phyloP scores from a whole-genome alignment of 2,888 invertebrate species.

The Aporophyla lueneburgensis region DNA sequence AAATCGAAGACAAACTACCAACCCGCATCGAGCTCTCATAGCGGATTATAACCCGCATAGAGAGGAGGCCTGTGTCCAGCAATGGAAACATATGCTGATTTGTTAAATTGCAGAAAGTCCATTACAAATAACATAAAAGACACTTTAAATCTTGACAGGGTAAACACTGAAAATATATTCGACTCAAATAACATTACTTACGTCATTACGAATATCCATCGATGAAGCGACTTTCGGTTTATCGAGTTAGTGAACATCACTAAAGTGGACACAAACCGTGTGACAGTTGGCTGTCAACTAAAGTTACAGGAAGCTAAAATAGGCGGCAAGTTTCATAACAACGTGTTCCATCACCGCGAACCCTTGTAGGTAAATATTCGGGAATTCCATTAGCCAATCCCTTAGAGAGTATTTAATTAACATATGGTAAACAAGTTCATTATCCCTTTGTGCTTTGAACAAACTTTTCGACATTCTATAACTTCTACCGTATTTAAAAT shows the following conservation, averaged over 20 bases:
- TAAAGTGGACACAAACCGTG: conserved; percentile 59
- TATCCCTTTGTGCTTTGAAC: conserved; percentile 79
- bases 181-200: neutral
- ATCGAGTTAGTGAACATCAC: conserved; percentile 24
- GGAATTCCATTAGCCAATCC: conserved; percentile 82
- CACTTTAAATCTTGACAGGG: neutral
- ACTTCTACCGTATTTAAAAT: conserved; percentile 69
- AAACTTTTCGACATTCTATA: conserved; percentile 72
- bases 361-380: conserved; percentile 75
- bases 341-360: conserved; percentile 64
- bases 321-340: conserved; percentile 59
- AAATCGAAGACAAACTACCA: too few relatives aligned
- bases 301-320: conserved; percentile 45
- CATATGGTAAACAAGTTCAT: conserved; percentile 83
- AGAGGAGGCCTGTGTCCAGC: too few relatives aligned
- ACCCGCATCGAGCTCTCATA: too few relatives aligned
- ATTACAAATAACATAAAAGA: neutral
- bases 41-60: too few relatives aligned
- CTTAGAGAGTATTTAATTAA: conserved; percentile 85
- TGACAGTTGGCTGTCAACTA: conserved; percentile 60
- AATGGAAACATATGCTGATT: too few relatives aligned
- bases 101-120: too few relatives aligned
- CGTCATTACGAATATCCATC: neutral
- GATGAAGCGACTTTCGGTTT: conserved; percentile 8
- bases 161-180: neutral